Conservation (phyloP, 2,888 invertebrate species). For the Trissonchulus latispiculum region DNA sequence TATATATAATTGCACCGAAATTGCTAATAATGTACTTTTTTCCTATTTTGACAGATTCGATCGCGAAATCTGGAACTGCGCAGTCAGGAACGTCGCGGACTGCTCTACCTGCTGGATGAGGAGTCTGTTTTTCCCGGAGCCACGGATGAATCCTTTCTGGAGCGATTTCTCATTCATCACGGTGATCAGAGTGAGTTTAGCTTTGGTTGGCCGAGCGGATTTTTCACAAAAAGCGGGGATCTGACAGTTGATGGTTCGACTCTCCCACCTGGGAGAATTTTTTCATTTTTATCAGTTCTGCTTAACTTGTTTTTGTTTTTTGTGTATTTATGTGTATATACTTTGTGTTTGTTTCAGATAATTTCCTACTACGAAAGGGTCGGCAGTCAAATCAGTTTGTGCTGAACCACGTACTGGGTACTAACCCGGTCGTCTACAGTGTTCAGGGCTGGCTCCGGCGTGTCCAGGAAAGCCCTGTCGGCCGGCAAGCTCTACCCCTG, state of each 20-base stretch:
- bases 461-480: conserved; percentile 72
- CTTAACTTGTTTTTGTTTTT: no score
- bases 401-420: conserved; percentile 57
- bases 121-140: conserved; percentile 79
- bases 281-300: no score
- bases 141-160: conserved; percentile 75
- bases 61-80: conserved; percentile 68
- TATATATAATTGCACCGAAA: no score
- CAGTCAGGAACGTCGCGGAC: conserved; percentile 63
- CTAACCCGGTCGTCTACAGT: conserved; percentile 79
- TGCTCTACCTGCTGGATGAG: conserved; percentile 82
- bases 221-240: no score
- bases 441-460: conserved; percentile 78
- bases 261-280: no score
- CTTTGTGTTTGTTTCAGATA: conserved; percentile 38
- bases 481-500: conserved; percentile 64
- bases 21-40: no score
- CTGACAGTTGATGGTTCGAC: no score
- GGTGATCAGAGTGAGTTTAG: no score
- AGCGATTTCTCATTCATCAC: conserved; percentile 67
- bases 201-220: no score
- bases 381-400: conserved; percentile 46
- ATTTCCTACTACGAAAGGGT: conserved; percentile 43
- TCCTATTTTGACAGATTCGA: no score
- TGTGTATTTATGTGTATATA: no score